phyloP scores from a whole-genome alignment of 92 coral and sea anemone genomes.

The Actinostola sp. region DNA sequence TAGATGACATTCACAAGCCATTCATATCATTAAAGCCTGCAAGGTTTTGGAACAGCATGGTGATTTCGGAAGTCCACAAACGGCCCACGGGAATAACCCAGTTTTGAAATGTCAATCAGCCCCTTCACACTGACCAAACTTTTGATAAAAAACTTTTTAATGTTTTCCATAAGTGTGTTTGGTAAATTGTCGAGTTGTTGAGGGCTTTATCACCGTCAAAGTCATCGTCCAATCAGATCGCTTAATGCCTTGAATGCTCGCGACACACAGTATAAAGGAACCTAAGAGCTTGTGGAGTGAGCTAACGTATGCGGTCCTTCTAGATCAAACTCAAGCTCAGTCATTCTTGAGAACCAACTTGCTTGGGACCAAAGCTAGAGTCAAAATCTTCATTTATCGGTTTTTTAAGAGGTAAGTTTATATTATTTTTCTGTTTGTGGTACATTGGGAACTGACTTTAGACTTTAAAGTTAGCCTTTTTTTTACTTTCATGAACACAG shows the following conservation, averaged over 20 bases:
- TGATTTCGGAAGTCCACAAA: constrained; percentile 31
- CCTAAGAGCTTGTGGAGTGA: too few species aligned
- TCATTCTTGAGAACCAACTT: too few species aligned
- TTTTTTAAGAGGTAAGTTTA: too few species aligned
- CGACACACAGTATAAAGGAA: too few species aligned
- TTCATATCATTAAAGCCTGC: neutral
- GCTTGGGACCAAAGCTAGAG: too few species aligned
- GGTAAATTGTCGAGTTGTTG: constrained; percentile 3
- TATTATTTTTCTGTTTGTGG: too few species aligned
- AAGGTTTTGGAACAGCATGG: neutral
- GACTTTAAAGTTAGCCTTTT: too few species aligned
- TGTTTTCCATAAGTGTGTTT: constrained; percentile 7
- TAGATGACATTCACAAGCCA: neutral
- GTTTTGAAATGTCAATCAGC: constrained; percentile 4
- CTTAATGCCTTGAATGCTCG: neutral
- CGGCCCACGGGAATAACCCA: constrained; percentile 25
- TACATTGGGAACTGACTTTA: too few species aligned
- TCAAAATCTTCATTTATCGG: too few species aligned
- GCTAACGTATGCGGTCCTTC: too few species aligned
- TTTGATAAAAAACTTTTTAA: neutral
- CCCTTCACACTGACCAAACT: constrained; percentile 1
- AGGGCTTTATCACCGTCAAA: neutral
- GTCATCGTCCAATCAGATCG: constrained; percentile 10
- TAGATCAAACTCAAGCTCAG: too few species aligned
- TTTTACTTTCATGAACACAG: too few species aligned